A percentile compares a stretch with the other conserved stretches of the same genome.
Evolutionary conservation across 2,113 vertebrate genomes (phyloP).

Genomic region (Eira barbara): DNA sequence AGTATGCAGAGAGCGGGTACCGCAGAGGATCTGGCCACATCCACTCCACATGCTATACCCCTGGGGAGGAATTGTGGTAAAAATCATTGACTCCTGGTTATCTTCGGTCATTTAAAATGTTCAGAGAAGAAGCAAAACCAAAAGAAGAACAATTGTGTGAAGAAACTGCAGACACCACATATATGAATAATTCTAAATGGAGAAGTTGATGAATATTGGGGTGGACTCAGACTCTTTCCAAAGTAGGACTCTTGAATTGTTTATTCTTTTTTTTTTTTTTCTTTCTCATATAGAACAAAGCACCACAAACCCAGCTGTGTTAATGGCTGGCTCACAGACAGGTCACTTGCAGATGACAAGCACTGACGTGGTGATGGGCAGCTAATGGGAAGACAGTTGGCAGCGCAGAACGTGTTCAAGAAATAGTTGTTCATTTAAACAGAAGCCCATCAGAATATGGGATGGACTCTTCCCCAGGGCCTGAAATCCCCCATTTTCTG

Average conservation of each 20-base stretch:
- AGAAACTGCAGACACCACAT: background rate
- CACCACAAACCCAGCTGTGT: background rate
- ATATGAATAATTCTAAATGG: background rate
- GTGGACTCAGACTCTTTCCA: background rate
- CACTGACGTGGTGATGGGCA: accelerated
- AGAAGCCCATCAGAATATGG: background rate
- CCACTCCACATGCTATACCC: accelerated
- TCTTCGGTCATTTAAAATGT: background rate
- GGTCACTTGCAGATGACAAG: background rate
- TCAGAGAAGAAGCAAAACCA: background rate
- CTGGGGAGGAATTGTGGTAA: background rate
- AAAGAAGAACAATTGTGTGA: background rate
- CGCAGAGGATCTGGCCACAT: accelerated
- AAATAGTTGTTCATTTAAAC: background rate
- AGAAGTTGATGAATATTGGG: background rate
- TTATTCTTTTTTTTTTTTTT: conserved; percentile 20
- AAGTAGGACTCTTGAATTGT: conserved; percentile 41
- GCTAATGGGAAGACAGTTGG: background rate
- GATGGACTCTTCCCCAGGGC: background rate
- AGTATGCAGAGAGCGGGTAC: accelerated
- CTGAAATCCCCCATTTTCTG: background rate
- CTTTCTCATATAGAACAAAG: background rate
- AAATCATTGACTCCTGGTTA: background rate
- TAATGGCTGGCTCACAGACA: background rate
- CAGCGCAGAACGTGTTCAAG: background rate